phyloP scores from a whole-genome alignment of 2,113 vertebrate genomes.

The Setophaga petechia region DNA sequence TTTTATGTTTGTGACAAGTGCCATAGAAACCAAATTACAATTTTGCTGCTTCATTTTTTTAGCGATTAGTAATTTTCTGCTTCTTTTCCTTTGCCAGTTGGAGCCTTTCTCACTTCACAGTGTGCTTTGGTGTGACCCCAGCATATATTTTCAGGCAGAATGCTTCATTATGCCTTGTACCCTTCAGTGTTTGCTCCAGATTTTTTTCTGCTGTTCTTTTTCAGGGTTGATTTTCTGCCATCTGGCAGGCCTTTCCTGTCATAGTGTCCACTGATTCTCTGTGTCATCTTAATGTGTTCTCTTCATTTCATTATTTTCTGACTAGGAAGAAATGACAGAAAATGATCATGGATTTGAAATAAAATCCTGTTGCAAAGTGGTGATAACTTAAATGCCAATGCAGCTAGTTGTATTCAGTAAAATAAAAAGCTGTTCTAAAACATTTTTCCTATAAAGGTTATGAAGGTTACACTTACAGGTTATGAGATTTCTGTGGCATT shows the following conservation, averaged over 20 bases:
- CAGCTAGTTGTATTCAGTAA: background rate
- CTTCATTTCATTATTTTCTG: background rate
- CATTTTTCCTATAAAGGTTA: background rate
- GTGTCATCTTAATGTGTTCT: background rate
- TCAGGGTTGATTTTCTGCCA: background rate
- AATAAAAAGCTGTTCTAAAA: background rate
- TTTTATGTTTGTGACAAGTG: background rate
- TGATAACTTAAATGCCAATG: background rate
- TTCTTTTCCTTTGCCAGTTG: background rate
- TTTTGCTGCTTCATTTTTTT: background rate
- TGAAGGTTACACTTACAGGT: background rate
- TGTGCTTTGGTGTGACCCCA: background rate
- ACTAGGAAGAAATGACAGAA: background rate
- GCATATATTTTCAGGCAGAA: background rate
- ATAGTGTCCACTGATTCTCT: background rate
- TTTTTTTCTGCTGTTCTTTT: background rate
- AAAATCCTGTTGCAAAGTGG: background rate
- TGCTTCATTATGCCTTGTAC: background rate
- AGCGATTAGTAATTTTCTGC: background rate
- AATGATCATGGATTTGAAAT: background rate
- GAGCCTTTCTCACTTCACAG: background rate
- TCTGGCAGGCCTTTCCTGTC: background rate
- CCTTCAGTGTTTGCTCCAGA: background rate
- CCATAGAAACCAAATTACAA: background rate
- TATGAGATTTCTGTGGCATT: fast-evolving